Base-by-base conservation (phyloP, 2,888 invertebrate genomes). In the Ichneumoninae sp. region DNA sequence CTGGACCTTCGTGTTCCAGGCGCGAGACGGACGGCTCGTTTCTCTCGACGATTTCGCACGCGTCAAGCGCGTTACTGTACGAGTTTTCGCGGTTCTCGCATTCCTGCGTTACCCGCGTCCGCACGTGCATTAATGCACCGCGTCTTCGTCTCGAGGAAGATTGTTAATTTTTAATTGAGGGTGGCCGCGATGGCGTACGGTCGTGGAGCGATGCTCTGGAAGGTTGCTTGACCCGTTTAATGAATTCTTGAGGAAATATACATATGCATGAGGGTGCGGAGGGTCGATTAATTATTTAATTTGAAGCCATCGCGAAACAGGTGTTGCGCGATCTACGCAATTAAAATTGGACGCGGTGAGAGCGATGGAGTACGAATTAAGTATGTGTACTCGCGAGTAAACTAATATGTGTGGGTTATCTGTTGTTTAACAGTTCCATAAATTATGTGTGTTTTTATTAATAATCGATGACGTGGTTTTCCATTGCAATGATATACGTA, bases 111-210 rank as follows among this genome's bases (percentile, higher is more conserved):
- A 7, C 3, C 22, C 16, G 68, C n/a, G 44, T 68, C 54, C 47
- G 30, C n/a, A 13, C n/a, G n/a, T 36, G n/a, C 13, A 50, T 44
- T 16, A 4, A 44, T 50, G 33, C 6, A 40, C 50, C 50, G 30
- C 22, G 16, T 7, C 10, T 40, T 40, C 16, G 40, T 54, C 75
- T 36, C 44, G 63, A 63, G 50, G 70, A 52, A 36, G 50, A 70
- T 70, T 60, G 63, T 78, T 70, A 70, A 78, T 78, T 50, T 70
- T 70, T 78, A 78, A 70, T 78, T 70, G 70, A 63, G 52, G 63
- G 36, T 50, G 10, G 19, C 10, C 70, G 50, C 30, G 54, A 36
- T 54, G 26, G 8, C 33, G 44, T 22, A 44, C 13, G 30, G 36
- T 10, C 22, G 19, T 8, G 30, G 22, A 54, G 22, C n/a, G 54